Percentiles rank a stretch among this genome's conserved stretches.
These are phyloP conservation scores for Macrophya annulata DNA, from an alignment of 2,888 invertebrate genomes.

Conservation along the genomic window DNA sequence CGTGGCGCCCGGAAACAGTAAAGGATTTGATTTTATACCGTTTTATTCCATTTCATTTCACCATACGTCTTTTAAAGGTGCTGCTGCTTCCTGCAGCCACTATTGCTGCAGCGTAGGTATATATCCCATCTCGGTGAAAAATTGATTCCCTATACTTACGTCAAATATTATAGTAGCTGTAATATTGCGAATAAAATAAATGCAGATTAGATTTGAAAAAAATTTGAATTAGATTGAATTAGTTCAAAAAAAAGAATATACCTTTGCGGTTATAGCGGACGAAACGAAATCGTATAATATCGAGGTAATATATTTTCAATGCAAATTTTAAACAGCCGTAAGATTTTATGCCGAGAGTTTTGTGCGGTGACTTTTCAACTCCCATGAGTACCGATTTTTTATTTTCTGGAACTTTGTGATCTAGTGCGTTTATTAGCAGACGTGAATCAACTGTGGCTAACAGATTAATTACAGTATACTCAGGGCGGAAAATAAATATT, in stretches of 20 bases:
- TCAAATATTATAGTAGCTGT: too few species aligned
- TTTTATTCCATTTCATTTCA: conserved; percentile 58
- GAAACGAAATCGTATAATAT: neutral
- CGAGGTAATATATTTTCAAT: neutral
- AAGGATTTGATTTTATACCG: conserved; percentile 52
- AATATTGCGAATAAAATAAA: too few species aligned
- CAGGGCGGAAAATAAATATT: neutral
- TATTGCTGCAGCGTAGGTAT: neutral
- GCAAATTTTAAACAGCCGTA: neutral
- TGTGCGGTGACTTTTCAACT: neutral
- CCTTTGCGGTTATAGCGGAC: too few species aligned
- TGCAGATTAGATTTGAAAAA: neutral
- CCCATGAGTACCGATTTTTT: neutral
- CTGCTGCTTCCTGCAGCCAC: too few species aligned
- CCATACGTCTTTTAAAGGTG: neutral
- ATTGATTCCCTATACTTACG: too few species aligned
- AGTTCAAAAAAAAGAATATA: neutral
- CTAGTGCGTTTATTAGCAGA: conserved; percentile 18
- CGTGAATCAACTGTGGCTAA: neutral
- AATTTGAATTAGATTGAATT: neutral
- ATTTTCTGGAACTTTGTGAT: neutral
- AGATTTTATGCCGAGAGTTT: neutral
- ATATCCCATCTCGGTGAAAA: neutral
- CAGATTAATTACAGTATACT: neutral
- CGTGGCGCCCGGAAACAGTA: conserved; percentile 51